Conservation (phyloP, 2,888 invertebrate genomes). For the Chirona hameri region DNA sequence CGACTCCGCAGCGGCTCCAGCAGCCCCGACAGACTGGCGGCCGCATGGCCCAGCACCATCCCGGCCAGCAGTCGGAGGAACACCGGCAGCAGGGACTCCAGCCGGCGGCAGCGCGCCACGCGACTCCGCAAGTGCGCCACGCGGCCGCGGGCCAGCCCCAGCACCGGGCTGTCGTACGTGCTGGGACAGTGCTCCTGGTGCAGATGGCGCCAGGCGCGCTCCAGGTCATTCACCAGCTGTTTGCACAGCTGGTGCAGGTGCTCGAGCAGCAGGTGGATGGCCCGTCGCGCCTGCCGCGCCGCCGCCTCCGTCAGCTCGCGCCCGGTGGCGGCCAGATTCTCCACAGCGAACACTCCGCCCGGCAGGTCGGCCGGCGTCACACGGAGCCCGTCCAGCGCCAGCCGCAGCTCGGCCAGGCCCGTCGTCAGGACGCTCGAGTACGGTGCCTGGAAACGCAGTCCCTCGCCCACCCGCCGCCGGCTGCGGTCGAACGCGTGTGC, state of each 20-base stretch:
- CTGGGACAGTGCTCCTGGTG: neutral
- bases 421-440: neutral
- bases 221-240: neutral
- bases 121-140: neutral
- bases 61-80: neutral
- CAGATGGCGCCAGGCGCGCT: neutral
- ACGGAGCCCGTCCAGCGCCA: neutral
- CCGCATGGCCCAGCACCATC: neutral
- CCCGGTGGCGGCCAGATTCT: neutral
- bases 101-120: neutral
- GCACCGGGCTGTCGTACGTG: conserved; percentile 7
- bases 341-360: neutral
- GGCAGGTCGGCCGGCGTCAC: neutral
- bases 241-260: neutral
- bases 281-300: neutral
- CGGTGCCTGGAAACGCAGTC: neutral
- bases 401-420: neutral
- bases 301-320: neutral
- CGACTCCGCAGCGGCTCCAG: neutral
- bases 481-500: neutral
- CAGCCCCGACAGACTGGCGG: neutral
- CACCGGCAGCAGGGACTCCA: neutral
- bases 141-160: neutral
- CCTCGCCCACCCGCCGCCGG: neutral
- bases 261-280: neutral